A percentile compares a stretch with the other conserved stretches of the same genome.
Evolutionary conservation across 2,888 invertebrate genomes (phyloP).

Genomic region (Tenthredo livida): DNA sequence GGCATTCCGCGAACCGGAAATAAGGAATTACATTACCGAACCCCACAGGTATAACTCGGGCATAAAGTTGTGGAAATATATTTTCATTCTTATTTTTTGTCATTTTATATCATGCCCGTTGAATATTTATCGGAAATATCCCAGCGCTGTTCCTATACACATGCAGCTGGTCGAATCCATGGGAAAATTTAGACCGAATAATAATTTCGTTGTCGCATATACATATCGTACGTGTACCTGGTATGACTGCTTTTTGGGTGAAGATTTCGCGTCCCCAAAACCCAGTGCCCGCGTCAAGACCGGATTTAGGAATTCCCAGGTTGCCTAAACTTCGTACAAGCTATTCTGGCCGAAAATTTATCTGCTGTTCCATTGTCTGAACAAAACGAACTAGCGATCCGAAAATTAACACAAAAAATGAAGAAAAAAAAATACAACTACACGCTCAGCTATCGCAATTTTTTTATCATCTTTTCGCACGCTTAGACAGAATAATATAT

Average conservation of each 20-base stretch:
- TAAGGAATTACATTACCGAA: background rate
- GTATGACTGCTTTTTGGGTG: constrained; percentile 45
- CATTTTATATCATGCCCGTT: background rate
- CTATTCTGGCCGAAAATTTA: background rate
- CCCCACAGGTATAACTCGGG: background rate
- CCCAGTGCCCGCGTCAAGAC: constrained; percentile 51
- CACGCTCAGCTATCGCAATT: background rate
- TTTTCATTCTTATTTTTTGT: background rate
- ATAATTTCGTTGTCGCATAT: background rate
- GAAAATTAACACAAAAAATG: background rate
- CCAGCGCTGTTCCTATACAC: background rate
- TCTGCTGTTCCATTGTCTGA: background rate
- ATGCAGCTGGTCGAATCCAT: background rate
- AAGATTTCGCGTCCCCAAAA: constrained; percentile 50
- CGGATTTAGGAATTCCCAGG: constrained; percentile 21
- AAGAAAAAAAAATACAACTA: too few relatives aligned
- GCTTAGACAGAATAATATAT: background rate
- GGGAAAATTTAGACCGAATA: background rate
- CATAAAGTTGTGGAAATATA: background rate
- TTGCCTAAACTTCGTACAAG: background rate
- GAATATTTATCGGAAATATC: background rate
- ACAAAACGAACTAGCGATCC: background rate
- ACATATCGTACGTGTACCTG: background rate
- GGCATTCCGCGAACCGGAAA: constrained; percentile 16
- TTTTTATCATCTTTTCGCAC: background rate